Percentiles rank a stretch among this genome's conserved stretches.
phyloP scores from a whole-genome alignment of 2,888 invertebrate genomes.

The Eilema caniola region DNA sequence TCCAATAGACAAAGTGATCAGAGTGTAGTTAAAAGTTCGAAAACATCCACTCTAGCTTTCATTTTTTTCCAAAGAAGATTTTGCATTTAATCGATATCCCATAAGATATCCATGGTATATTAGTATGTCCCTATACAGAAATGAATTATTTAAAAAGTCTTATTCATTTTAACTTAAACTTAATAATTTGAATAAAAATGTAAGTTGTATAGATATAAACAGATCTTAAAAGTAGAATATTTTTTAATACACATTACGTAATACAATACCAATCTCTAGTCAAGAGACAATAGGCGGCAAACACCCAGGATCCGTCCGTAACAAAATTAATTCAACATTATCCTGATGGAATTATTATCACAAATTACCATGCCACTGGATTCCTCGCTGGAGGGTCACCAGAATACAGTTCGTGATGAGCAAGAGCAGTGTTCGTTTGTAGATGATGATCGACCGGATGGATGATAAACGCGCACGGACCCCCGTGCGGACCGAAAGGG shows the following conservation, averaged over 20 bases:
- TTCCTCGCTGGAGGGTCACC: conserved; percentile 64
- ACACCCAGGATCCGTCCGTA: conserved; percentile 67
- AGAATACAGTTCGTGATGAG: conserved; percentile 56
- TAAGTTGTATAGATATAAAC: conserved; percentile 9
- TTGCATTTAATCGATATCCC: neutral
- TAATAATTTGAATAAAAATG: conserved; percentile 3
- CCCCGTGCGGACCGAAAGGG: conserved; percentile 53
- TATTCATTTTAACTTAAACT: neutral
- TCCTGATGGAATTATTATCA: conserved; percentile 68
- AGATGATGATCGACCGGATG: conserved; percentile 61
- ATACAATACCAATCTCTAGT: conserved; percentile 76
- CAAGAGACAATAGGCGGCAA: conserved; percentile 70
- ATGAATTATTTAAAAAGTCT: neutral
- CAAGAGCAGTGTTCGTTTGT: conserved; percentile 52
- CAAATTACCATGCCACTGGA: conserved; percentile 84
- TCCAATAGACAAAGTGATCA: conserved; percentile 26
- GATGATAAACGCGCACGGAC: conserved; percentile 56
- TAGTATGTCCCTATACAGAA: neutral
- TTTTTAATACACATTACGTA: conserved; percentile 65
- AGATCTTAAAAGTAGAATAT: conserved; percentile 26
- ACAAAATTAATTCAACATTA: conserved; percentile 59
- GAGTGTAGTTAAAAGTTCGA: conserved; percentile 27
- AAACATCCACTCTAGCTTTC: neutral
- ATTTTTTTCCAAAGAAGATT: neutral
- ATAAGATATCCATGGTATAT: neutral